Base-by-base conservation (phyloP, 2,888 invertebrate species). In the Hylaea fasciaria region DNA sequence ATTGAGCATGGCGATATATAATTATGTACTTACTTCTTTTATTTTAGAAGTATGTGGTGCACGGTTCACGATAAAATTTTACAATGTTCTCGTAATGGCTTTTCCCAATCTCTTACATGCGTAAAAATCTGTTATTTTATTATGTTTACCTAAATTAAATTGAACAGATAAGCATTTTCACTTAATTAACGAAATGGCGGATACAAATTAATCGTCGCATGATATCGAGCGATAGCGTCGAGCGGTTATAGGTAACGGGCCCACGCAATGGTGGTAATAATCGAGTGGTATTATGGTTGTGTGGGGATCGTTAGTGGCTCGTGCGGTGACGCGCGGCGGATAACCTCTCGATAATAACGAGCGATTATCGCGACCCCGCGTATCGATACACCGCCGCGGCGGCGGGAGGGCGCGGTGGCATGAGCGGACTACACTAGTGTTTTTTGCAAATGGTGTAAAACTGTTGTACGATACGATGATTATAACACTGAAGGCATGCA, bases 251-350 rank as follows among this genome's bases (percentile, higher is more conserved):
- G 35, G 35, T 8, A 37, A 12, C n/a, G n/a, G 11, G 32, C 9
- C 9, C 22, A 5, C 5, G 22, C 22, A 22, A 22, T 22, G 22
- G 3, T 22, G 22, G 22, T 22, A n/a, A n/a, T 35, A 11, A 11
- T 35, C 35, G 35, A 8, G 10, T n/a, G n/a, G n/a, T n/a, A n/a
- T n/a, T n/a, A 5, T 22, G 22, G 22, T 22, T 3, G 54, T 43
- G 17, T 55, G 46, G 51, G 64, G 59, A n/a, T 50, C 64, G 65
- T 69, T 64, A 49, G 63, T 74, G 80, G 80, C 81, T 76, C 81
- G 79, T 80, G 81, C 81, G 69, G 59, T 69, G 74, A 68, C 74
- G 74, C 66, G 64, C 62, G 66, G 28, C 63, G 65, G 67, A 67
- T 65, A 68, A 69, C 63, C 73, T 68, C 52, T 11, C 69, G 72